Evolutionary conservation across 2,797 vertebrate species (phyloP).

Genomic region (Protonibea diacanthus): DNA sequence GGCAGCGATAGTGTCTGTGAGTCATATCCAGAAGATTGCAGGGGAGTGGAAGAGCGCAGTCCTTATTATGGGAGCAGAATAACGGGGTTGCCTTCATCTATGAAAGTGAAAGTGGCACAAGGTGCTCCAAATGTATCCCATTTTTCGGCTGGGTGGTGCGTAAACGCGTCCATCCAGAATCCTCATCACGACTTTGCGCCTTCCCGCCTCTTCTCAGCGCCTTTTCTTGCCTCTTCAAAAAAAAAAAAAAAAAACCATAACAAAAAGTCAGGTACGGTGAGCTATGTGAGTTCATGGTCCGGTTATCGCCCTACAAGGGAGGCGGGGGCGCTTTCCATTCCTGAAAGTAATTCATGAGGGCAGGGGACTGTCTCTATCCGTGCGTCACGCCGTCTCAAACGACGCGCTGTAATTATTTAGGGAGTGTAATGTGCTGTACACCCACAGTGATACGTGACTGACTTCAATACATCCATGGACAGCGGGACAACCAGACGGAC

Average conservation of each 20-base stretch:
- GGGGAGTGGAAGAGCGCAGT: neutral
- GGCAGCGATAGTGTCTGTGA: neutral
- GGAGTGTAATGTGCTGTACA: neutral
- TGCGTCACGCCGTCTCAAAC: slow-evolving; percentile 18
- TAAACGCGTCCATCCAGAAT: neutral
- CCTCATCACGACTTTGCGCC: too few relatives aligned
- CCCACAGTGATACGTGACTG: slow-evolving; percentile 50
- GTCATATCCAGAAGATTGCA: neutral
- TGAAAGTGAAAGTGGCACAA: too few relatives aligned
- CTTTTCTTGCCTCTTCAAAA: too few relatives aligned
- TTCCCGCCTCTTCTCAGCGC: neutral
- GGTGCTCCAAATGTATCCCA: neutral
- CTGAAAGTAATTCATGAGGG: neutral
- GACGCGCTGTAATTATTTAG: slow-evolving; percentile 3
- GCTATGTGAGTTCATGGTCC: neutral
- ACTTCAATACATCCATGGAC: slow-evolving; percentile 22
- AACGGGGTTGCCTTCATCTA: too few relatives aligned
- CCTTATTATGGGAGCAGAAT: too few relatives aligned
- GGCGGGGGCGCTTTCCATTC: neutral
- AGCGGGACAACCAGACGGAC: accelerated
- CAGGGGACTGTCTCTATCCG: neutral
- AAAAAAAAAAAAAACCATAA: neutral
- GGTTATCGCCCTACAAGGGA: neutral
- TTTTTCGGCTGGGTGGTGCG: neutral
- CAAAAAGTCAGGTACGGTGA: neutral